These are phyloP conservation scores for Eretmocerus hayati DNA, from an alignment of 2,888 invertebrate species.

Conservation along the genomic window DNA sequence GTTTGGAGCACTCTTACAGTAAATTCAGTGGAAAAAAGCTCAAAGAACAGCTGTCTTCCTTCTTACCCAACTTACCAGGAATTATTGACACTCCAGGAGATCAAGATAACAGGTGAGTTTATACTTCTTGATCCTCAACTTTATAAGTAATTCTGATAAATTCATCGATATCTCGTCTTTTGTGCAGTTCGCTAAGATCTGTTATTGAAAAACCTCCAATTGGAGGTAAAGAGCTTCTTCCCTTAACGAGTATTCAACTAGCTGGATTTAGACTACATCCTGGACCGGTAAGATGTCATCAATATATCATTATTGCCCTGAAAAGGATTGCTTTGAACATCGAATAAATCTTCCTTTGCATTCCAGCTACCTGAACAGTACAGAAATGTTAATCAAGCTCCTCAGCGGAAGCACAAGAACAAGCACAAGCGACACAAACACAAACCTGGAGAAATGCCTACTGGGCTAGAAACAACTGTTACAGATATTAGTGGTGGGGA, in stretches of 20 bases:
- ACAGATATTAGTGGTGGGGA: constrained; percentile 62
- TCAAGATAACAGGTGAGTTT: constrained; percentile 57
- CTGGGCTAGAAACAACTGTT: constrained; percentile 65
- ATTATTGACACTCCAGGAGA: constrained; percentile 87
- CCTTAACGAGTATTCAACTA: constrained; percentile 78
- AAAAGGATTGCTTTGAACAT: neutral
- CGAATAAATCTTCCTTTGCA: constrained; percentile 16
- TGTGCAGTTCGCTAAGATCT: constrained; percentile 86
- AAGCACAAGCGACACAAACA: constrained; percentile 94
- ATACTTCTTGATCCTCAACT: neutral
- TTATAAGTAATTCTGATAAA: no score
- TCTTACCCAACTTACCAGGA: constrained; percentile 90
- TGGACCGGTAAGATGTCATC: constrained; percentile 66
- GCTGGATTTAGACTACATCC: constrained; percentile 93
- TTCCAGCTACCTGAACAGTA: constrained; percentile 86
- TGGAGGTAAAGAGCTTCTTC: constrained; percentile 81
- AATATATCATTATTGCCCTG: neutral
- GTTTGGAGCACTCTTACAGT: constrained; percentile 93
- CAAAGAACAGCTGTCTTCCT: constrained; percentile 90
- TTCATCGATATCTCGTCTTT: no score
- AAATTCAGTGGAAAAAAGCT: constrained; percentile 96
- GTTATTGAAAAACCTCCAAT: constrained; percentile 95
- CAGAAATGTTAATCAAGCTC: constrained; percentile 83
- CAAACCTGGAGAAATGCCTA: constrained; percentile 74
- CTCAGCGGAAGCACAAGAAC: constrained; percentile 89